A percentile compares a stretch with the other conserved stretches of the same genome.
These are phyloP conservation scores for Phengaris alcon DNA, from an alignment of 2,888 invertebrate genomes.

Conservation along the genomic window DNA sequence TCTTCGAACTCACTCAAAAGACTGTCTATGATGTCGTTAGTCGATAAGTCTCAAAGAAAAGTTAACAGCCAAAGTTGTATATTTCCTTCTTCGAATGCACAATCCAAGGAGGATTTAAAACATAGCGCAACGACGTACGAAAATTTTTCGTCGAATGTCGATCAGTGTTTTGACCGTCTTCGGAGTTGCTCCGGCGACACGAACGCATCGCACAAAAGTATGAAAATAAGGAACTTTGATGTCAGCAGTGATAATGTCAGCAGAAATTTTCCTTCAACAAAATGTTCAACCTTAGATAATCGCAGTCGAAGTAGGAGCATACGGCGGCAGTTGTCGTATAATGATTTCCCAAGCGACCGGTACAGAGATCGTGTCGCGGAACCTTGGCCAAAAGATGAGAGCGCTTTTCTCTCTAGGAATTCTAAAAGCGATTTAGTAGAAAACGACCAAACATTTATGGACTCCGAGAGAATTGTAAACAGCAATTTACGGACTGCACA, in stretches of 20 bases:
- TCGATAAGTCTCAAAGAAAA: conserved; percentile 68
- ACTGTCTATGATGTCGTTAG: conserved; percentile 69
- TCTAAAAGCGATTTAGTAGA: conserved; percentile 61
- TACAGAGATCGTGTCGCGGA: conserved; percentile 62
- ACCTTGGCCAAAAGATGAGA: conserved; percentile 61
- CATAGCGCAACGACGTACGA: conserved; percentile 62
- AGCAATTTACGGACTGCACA: conserved; percentile 51
- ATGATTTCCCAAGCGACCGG: conserved; percentile 72
- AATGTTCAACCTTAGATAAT: conserved; percentile 73
- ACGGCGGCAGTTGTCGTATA: conserved; percentile 73
- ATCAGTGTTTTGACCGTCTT: conserved; percentile 72
- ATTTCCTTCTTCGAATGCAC: conserved; percentile 62
- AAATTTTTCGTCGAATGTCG: conserved; percentile 73
- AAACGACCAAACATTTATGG: conserved; percentile 62
- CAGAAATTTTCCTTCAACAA: conserved; percentile 61
- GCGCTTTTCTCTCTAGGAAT: conserved; percentile 57
- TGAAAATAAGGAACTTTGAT: conserved; percentile 69
- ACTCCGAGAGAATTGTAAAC: conserved; percentile 61
- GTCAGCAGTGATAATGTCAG: conserved; percentile 61
- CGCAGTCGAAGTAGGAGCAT: conserved; percentile 71
- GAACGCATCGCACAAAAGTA: conserved; percentile 53
- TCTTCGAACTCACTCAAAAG: conserved; percentile 70
- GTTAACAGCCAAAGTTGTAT: conserved; percentile 71
- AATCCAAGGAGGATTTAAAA: conserved; percentile 64
- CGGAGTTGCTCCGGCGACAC: conserved; percentile 56